phyloP scores from a whole-genome alignment of 1,140 invertebrate genomes.

The Ceratina japonica region DNA sequence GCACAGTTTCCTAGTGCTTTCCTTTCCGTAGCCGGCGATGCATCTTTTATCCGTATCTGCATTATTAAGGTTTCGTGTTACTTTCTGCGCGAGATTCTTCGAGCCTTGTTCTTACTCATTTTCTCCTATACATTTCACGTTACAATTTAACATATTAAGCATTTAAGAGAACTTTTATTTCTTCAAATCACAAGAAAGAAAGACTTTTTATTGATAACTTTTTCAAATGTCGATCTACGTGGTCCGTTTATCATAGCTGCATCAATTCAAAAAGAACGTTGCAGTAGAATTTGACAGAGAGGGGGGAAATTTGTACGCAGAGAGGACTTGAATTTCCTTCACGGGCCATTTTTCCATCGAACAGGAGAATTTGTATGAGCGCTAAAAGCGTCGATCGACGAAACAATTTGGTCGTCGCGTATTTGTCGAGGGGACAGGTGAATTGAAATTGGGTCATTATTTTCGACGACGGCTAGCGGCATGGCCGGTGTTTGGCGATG shows the following conservation, averaged over 20 bases:
- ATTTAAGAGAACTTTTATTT: too few relatives aligned
- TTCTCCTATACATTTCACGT: too few relatives aligned
- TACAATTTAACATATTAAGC: too few relatives aligned
- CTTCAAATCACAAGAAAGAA: too few relatives aligned
- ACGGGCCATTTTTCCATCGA: not conserved
- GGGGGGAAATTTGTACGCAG: too few relatives aligned
- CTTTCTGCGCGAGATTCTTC: not conserved
- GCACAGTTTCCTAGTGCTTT: not conserved
- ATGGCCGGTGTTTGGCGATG: conserved; percentile 8
- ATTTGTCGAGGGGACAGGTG: not conserved
- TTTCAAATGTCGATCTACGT: too few relatives aligned
- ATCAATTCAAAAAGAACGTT: too few relatives aligned
- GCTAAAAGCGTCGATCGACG: not conserved
- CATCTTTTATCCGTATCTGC: not conserved
- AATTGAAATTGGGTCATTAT: conserved; percentile 19
- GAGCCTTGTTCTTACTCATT: too few relatives aligned
- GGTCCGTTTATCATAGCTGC: too few relatives aligned
- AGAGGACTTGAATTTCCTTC: not conserved
- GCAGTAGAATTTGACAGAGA: too few relatives aligned
- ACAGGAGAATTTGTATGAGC: not conserved
- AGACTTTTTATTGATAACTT: too few relatives aligned
- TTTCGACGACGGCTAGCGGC: not conserved
- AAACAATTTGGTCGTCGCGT: not conserved
- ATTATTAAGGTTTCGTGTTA: not conserved
- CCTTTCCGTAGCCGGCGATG: not conserved